phyloP scores from a whole-genome alignment of 2,113 vertebrate species.

The Anolis carolinensis region DNA sequence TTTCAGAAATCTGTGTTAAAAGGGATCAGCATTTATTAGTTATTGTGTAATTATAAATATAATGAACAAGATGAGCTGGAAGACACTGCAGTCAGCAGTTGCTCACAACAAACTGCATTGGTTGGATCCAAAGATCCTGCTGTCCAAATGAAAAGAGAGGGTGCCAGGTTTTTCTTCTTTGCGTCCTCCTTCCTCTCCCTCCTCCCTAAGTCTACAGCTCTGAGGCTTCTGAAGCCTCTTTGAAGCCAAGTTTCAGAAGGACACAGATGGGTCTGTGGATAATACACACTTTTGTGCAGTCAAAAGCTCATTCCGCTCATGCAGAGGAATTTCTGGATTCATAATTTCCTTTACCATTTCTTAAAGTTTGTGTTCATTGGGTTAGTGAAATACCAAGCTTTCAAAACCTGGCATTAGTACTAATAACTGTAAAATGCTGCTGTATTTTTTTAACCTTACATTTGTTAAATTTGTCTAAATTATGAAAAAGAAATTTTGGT shows the following conservation, averaged over 20 bases:
- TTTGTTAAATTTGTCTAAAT: slow-evolving; percentile 29
- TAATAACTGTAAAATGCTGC: slow-evolving; percentile 48
- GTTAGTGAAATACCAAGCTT: slow-evolving; percentile 51
- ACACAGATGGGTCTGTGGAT: not conserved
- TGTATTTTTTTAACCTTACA: slow-evolving; percentile 24
- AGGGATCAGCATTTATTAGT: slow-evolving; percentile 21
- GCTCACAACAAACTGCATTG: slow-evolving; percentile 1
- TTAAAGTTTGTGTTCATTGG: slow-evolving; percentile 57
- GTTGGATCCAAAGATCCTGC: not conserved
- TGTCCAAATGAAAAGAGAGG: not conserved
- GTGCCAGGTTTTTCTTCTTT: not conserved
- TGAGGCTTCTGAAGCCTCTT: not conserved
- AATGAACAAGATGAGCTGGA: slow-evolving; percentile 32
- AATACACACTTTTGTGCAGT: not conserved
- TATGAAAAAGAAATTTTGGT: slow-evolving; percentile 43
- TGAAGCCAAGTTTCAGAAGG: not conserved
- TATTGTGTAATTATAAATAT: slow-evolving; percentile 31
- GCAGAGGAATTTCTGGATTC: not conserved
- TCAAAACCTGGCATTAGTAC: slow-evolving; percentile 56
- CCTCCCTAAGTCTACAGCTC: not conserved
- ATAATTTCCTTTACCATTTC: slow-evolving; percentile 30
- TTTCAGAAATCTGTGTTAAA: slow-evolving; percentile 44
- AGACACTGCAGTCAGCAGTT: slow-evolving; percentile 9
- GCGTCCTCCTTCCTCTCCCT: no score
- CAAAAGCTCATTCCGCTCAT: not conserved